Evolutionary conservation across 2,797 vertebrate genomes (phyloP).

Genomic region (Etheostoma nigrum): DNA sequence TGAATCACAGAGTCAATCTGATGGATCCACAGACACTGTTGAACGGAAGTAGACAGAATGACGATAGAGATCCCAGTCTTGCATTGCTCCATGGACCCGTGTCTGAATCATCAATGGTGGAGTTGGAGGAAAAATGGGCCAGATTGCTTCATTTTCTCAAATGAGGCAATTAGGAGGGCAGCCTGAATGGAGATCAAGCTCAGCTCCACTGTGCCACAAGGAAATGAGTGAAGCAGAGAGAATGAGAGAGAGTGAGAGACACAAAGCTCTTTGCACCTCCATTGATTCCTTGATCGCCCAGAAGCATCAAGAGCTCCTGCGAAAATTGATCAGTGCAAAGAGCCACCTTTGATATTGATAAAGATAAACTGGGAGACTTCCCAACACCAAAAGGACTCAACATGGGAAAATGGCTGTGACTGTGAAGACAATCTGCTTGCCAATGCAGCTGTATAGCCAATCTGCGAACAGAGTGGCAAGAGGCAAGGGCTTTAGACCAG

Average conservation of each 20-base stretch:
- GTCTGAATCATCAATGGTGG: slow-evolving; percentile 72
- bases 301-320: slow-evolving; percentile 65
- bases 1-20: slow-evolving; percentile 55
- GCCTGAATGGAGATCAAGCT: slow-evolving; percentile 78
- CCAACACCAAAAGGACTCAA: slow-evolving; percentile 51
- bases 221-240: slow-evolving; percentile 68
- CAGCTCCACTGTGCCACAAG: slow-evolving; percentile 59
- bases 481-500: slow-evolving; percentile 57
- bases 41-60: slow-evolving; percentile 61
- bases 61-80: slow-evolving; percentile 57
- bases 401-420: slow-evolving; percentile 58
- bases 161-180: slow-evolving; percentile 81
- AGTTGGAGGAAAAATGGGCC: slow-evolving; percentile 66
- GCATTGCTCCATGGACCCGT: slow-evolving; percentile 66
- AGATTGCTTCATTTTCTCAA: slow-evolving; percentile 83
- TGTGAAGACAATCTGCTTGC: slow-evolving; percentile 64
- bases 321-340: slow-evolving; percentile 78
- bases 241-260: slow-evolving; percentile 54
- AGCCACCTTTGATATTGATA: slow-evolving; percentile 79
- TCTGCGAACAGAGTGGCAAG: slow-evolving; percentile 40
- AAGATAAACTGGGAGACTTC: slow-evolving; percentile 66
- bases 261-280: slow-evolving; percentile 62
- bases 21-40: slow-evolving; percentile 43
- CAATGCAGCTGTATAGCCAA: slow-evolving; percentile 36
- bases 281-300: slow-evolving; percentile 76